Percentiles rank a stretch among this genome's conserved stretches.
phyloP scores from a whole-genome alignment of 35 echinoderm and acorn worm species.

The Apostichopus parvimensis region DNA sequence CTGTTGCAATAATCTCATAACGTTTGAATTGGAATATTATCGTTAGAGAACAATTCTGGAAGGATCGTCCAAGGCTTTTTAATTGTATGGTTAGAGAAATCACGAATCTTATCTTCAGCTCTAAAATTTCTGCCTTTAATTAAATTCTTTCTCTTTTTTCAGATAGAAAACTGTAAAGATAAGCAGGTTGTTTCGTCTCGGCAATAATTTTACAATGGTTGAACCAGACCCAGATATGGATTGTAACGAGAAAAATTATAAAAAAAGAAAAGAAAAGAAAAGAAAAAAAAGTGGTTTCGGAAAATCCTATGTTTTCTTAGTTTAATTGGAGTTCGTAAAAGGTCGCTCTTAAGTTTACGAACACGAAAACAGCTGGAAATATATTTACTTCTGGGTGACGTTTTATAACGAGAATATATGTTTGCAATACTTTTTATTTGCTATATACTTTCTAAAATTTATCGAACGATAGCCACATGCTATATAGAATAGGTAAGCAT shows the following conservation, averaged over 20 bases:
- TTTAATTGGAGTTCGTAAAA: too few relatives aligned
- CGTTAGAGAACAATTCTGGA: not conserved
- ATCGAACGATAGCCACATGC: too few relatives aligned
- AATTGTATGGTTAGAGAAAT: not conserved
- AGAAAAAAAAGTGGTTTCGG: too few relatives aligned
- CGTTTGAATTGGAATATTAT: not conserved
- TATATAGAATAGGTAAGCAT: too few relatives aligned
- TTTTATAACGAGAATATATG: too few relatives aligned
- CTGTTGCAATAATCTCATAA: constrained; percentile 11
- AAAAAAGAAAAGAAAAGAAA: too few relatives aligned
- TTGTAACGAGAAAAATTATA: not conserved
- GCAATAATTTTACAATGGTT: not conserved
- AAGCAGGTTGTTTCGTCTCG: not conserved
- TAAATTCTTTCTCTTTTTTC: not conserved
- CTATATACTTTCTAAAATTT: too few relatives aligned
- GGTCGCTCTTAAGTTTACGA: too few relatives aligned
- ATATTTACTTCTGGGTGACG: too few relatives aligned
- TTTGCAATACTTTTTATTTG: too few relatives aligned
- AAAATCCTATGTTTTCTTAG: too few relatives aligned
- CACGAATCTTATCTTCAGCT: not conserved
- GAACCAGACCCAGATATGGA: constrained; percentile 12
- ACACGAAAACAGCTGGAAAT: too few relatives aligned
- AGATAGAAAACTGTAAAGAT: not conserved
- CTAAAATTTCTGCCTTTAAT: not conserved
- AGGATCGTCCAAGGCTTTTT: not conserved